A percentile compares a stretch with the other conserved stretches of the same genome.
phyloP scores from a whole-genome alignment of 30 jellyfish, hydroid and myxozoan species.

The Phacellophora camtschatica region DNA sequence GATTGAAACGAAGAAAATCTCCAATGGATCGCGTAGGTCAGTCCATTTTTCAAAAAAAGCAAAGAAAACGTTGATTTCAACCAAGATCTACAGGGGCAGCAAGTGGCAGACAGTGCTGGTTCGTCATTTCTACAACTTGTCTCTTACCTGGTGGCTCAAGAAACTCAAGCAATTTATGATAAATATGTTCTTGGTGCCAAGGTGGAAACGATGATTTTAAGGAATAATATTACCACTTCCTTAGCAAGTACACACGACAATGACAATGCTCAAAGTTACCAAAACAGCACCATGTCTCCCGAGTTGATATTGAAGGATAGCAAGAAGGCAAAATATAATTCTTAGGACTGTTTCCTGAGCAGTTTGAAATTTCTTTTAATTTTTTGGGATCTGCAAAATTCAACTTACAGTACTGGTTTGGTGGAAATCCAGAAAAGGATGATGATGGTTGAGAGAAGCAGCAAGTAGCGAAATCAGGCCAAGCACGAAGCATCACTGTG shows the following conservation, averaged over 20 bases:
- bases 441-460: too few species aligned
- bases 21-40: neutral
- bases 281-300: conserved; percentile 13
- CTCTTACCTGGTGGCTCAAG: neutral
- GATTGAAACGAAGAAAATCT: neutral
- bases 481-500: too few species aligned
- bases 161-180: conserved; percentile 25
- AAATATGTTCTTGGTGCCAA: conserved; percentile 24
- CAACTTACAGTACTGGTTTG: too few species aligned
- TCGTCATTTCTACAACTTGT: neutral
- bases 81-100: neutral
- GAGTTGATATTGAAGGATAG: conserved; percentile 1
- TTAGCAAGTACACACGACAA: neutral
- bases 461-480: too few species aligned
- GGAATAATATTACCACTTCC: neutral
- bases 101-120: neutral
- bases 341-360: conserved; percentile 30
- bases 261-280: neutral
- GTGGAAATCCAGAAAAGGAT: too few species aligned
- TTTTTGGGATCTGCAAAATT: too few species aligned
- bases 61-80: neutral
- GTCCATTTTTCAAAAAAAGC: neutral
- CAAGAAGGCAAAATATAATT: conserved; percentile 26
- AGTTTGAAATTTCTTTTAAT: neutral
- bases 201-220: conserved; percentile 15